phyloP scores from a whole-genome alignment of 2,113 vertebrate species.

The Delphinapterus leucas region DNA sequence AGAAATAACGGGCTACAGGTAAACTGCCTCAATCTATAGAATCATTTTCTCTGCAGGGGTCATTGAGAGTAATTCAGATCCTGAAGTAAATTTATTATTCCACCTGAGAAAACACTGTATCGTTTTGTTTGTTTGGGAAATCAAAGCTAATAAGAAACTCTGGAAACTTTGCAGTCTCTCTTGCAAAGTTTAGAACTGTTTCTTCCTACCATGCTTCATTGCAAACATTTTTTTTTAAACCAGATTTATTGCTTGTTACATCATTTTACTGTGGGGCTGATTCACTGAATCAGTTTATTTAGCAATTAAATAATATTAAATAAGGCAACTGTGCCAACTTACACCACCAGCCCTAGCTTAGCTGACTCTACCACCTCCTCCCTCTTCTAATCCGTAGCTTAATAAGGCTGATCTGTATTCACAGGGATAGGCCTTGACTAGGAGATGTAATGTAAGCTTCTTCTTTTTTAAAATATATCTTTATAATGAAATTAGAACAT shows the following conservation, averaged over 20 bases:
- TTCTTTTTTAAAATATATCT: too few relatives aligned
- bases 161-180: neutral
- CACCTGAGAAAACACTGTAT: slow-evolving; percentile 87
- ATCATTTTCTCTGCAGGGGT: slow-evolving; percentile 73
- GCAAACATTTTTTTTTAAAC: neutral
- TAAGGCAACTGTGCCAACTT: slow-evolving; percentile 58
- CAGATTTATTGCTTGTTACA: slow-evolving; percentile 78
- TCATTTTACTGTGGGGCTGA: slow-evolving; percentile 76
- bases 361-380: slow-evolving; percentile 62
- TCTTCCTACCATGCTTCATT: neutral
- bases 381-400: slow-evolving; percentile 68
- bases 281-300: slow-evolving; percentile 76
- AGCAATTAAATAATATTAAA: slow-evolving; percentile 73
- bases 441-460: slow-evolving; percentile 5
- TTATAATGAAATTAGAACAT: too few relatives aligned
- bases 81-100: slow-evolving; percentile 85
- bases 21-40: neutral
- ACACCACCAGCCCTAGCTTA: slow-evolving; percentile 41
- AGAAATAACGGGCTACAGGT: neutral
- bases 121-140: slow-evolving; percentile 71
- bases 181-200: neutral
- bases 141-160: neutral
- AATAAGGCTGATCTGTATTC: slow-evolving; percentile 67
- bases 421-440: neutral
- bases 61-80: slow-evolving; percentile 84